phyloP scores from a whole-genome alignment of 2,113 vertebrate genomes.

The Leuciscus idus region DNA sequence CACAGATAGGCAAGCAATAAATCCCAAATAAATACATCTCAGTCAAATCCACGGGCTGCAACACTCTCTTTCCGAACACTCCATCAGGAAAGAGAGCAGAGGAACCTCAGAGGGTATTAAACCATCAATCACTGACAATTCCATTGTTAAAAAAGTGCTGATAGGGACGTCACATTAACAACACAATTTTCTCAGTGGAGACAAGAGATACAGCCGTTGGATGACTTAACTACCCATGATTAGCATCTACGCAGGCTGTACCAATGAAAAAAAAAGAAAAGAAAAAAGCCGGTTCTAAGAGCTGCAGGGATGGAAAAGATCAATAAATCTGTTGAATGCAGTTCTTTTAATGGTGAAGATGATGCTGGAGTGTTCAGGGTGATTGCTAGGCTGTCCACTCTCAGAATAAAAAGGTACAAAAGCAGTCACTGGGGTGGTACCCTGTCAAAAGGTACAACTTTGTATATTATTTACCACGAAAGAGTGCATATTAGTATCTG shows the following conservation, averaged over 20 bases:
- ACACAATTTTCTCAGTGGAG: constrained; percentile 42
- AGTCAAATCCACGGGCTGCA: constrained; percentile 13
- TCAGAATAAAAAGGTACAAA: too few species aligned
- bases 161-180: constrained; percentile 46
- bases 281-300: too few species aligned
- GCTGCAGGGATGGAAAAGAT: background rate
- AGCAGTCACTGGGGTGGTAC: too few species aligned
- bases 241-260: constrained; percentile 18
- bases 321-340: background rate
- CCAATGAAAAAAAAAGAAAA: background rate
- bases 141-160: constrained; percentile 43
- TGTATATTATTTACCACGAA: too few species aligned
- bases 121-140: constrained; percentile 45
- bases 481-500: too few species aligned
- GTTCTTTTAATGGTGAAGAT: too few species aligned
- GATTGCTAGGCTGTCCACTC: too few species aligned
- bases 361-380: too few species aligned
- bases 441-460: too few species aligned
- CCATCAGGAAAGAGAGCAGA: constrained; percentile 22
- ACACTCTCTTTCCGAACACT: constrained; percentile 23
- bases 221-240: constrained; percentile 35
- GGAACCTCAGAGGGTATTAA: constrained; percentile 37
- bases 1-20: constrained; percentile 32
- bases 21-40: constrained; percentile 40
- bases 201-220: constrained; percentile 31